Base-by-base conservation (phyloP, 2,113 vertebrate genomes). In the Carassius auratus region DNA sequence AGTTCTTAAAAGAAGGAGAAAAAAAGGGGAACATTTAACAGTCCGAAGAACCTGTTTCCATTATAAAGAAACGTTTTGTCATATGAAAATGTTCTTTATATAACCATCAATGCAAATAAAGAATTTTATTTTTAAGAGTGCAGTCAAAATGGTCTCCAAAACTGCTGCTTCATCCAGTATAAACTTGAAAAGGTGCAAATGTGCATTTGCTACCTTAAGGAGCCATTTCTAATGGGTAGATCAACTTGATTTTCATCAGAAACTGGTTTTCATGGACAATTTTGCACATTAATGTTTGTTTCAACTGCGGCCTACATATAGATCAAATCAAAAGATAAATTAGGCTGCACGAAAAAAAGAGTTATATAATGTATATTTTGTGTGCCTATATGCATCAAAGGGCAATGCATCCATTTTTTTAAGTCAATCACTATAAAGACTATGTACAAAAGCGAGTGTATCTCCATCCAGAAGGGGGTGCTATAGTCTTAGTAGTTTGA, bases 391-490 rank as follows among this genome's bases (percentile, higher is more conserved):
- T 57, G 55, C 55, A 57, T 57, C 17, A 57, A 52, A 15, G 50
- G 50, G 55, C 55, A 57, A 19, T 61, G 57, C 57, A 61, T 61
- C 19, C 7, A 8, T 57, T 57, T 68, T 68, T 69, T 69, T 21
- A 2, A 38, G 15, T 1, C 42, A 17, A 8, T 38, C 15, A 55
- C 4, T 9, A 71, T 33, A 36, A 71, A 38, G 8, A 71, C 33
- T 71, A 10, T 5, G 9, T n/a, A 50, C 6, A 5, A n/a, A 50
- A 48, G 48, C 10, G 26, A 33, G 7, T 42, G 33, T 3, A 33
- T 57, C 19, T 52, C 50, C 68, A 13, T 10, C 66, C 81, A 73
- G 19, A 23, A 83, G 81, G 50, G 50, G 81, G 48, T 21, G 4
- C 33, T 73, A 59, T 17, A 38, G 50, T 57, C 30, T 59, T 19